A percentile compares a stretch with the other conserved stretches of the same genome.
Evolutionary conservation across 2,888 invertebrate species (phyloP).

Genomic region (Erynnis tages): DNA sequence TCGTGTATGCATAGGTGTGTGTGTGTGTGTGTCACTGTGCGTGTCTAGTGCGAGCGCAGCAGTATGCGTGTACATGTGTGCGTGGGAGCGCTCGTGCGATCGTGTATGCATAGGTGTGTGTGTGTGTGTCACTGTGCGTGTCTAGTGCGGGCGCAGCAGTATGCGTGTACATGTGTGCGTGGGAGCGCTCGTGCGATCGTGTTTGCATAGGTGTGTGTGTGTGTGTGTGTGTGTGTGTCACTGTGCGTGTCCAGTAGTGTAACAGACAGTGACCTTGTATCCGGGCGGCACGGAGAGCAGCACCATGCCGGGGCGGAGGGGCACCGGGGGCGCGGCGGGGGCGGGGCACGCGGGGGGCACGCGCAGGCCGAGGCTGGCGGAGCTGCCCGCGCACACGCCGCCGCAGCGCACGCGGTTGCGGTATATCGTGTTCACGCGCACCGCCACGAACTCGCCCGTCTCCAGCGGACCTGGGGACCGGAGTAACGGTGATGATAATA

Average conservation of each 20-base stretch:
- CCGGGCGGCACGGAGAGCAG: slow-evolving; percentile 81
- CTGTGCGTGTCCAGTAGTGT: neutral
- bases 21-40: too few species aligned
- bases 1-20: too few species aligned
- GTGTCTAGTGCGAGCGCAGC: too few species aligned
- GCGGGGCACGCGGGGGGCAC: slow-evolving; percentile 79
- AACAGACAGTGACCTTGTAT: neutral
- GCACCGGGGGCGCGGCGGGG: slow-evolving; percentile 83
- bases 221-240: too few species aligned
- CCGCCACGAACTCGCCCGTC: slow-evolving; percentile 89
- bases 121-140: too few species aligned
- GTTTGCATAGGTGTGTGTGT: too few species aligned
- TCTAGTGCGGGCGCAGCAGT: too few species aligned
- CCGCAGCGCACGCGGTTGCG: slow-evolving; percentile 95
- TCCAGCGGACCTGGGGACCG: slow-evolving; percentile 90
- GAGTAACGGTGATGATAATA: slow-evolving; percentile 11
- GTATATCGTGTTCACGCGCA: slow-evolving; percentile 92
- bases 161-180: too few species aligned
- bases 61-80: too few species aligned
- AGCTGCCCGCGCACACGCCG: slow-evolving; percentile 93
- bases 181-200: too few species aligned
- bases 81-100: too few species aligned
- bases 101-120: too few species aligned
- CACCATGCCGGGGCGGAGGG: slow-evolving; percentile 95
- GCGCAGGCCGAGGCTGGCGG: slow-evolving; percentile 90